Evolutionary conservation across 2,113 vertebrate genomes (phyloP).

Genomic region (Sclerurus mexicanus): DNA sequence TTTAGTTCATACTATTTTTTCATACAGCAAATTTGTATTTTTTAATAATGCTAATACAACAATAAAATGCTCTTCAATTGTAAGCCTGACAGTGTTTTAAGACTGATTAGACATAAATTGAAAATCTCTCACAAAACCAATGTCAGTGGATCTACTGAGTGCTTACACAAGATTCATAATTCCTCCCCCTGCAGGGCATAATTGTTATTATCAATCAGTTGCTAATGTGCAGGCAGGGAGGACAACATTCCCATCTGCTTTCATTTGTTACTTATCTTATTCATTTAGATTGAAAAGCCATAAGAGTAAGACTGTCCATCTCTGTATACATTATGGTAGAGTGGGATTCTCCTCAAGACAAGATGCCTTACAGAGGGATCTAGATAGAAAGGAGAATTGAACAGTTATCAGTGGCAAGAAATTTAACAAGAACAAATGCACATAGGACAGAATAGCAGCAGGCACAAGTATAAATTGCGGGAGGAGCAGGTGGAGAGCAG

Average conservation of each 20-base stretch:
- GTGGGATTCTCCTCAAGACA: neutral
- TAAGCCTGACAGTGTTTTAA: neutral
- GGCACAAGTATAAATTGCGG: fast-evolving
- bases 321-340: neutral
- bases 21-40: neutral
- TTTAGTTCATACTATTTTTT: neutral
- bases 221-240: neutral
- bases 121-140: neutral
- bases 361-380: neutral
- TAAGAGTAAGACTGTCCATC: neutral
- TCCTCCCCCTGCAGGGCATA: neutral
- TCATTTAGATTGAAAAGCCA: neutral
- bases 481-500: neutral
- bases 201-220: neutral
- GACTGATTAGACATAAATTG: neutral
- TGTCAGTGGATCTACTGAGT: neutral
- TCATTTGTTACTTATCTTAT: neutral
- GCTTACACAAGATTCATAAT: neutral
- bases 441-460: fast-evolving
- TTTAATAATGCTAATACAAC: neutral
- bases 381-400: neutral
- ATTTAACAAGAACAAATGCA: neutral
- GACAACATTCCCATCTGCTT: neutral
- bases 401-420: neutral
- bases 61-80: neutral